These are phyloP conservation scores for Cranoglanis bouderius DNA, from an alignment of 2,113 vertebrate species.

Conservation along the genomic window DNA sequence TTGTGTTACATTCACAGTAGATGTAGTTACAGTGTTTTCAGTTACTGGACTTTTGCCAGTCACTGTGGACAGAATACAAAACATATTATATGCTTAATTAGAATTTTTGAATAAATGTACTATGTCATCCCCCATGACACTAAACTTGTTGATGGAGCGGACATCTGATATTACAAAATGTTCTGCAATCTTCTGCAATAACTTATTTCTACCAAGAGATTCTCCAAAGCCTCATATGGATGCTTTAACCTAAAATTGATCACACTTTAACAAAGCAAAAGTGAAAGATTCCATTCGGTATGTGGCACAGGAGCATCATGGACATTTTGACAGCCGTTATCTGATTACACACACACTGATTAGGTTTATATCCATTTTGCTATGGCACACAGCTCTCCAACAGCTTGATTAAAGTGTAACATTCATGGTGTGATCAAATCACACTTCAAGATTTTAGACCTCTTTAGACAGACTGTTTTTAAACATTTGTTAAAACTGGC, in stretches of 20 bases:
- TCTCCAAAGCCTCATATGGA: background rate
- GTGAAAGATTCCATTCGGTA: no score
- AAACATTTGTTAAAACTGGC: no score
- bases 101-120: background rate
- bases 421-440: no score
- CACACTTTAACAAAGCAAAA: background rate
- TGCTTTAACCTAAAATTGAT: background rate
- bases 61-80: background rate
- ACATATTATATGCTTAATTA: background rate
- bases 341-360: background rate
- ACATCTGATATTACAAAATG: background rate
- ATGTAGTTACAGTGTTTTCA: background rate
- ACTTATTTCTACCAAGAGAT: background rate
- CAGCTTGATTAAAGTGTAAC: no score
- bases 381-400: no score
- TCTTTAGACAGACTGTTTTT: no score
- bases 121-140: background rate
- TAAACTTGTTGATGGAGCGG: background rate
- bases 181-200: background rate
- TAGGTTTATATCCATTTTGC: background rate
- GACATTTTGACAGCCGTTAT: background rate
- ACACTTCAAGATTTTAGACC: no score
- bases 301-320: background rate
- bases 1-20: background rate
- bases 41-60: background rate